Conservation (phyloP, 2,797 vertebrate species). For the Rhabdomys pumilio region DNA sequence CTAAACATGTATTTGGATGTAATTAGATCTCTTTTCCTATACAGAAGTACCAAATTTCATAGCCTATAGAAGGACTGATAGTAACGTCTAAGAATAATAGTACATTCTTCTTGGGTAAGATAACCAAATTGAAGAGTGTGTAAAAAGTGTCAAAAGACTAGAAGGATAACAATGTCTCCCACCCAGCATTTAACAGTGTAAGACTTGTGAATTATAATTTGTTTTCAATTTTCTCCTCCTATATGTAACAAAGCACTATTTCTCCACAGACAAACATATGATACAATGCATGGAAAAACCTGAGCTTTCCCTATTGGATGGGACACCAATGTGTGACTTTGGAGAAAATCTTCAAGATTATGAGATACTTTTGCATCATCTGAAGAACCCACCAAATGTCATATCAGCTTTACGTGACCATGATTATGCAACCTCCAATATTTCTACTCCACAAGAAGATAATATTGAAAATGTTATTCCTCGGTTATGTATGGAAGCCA, state of each 20-base stretch:
- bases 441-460: slow-evolving; percentile 74
- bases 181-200: slow-evolving; percentile 11
- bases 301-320: slow-evolving; percentile 84
- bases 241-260: slow-evolving; percentile 57
- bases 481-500: slow-evolving; percentile 76
- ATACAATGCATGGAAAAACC: slow-evolving; percentile 85
- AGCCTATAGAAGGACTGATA: background rate
- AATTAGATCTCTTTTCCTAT: slow-evolving; percentile 46
- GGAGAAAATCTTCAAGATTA: slow-evolving; percentile 74
- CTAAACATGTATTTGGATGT: background rate
- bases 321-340: slow-evolving; percentile 76
- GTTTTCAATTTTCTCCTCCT: slow-evolving; percentile 1
- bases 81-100: background rate
- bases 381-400: slow-evolving; percentile 72
- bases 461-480: slow-evolving; percentile 76
- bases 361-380: slow-evolving; percentile 71
- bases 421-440: background rate
- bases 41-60: slow-evolving; percentile 13
- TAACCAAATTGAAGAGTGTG: background rate
- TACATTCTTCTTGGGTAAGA: background rate
- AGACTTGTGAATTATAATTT: background rate
- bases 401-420: slow-evolving; percentile 50
- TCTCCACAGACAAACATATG: slow-evolving; percentile 86
- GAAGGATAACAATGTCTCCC: background rate
- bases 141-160: background rate